Evolutionary conservation across 2,888 invertebrate species (phyloP), one percentile per base, ranked within the genome.

Genomic region (Agriopis aurantiaria): DNA sequence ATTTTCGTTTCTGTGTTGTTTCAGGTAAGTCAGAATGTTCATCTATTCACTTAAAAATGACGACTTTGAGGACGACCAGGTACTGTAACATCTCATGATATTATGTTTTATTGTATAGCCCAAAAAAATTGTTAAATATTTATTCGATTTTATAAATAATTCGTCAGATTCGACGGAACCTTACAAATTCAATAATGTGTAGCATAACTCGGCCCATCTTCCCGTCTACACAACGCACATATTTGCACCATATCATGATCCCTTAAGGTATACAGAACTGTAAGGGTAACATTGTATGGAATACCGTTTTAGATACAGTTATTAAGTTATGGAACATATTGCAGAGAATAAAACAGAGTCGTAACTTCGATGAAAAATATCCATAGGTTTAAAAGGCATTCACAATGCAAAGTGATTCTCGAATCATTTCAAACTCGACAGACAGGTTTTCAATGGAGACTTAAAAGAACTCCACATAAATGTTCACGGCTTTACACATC

Each of bases 101-200:
- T 33, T 33, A 33, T 3, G 33, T 3, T 33, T 33, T 33, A 53
- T 53, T 53, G 33, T 40, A 53, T 53, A 7, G 12, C 12, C 40
- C 2, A 33, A 53, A 40, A 40, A 53, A 43, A 56, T 58, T 14
- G 11, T 12, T 43, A 14, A 51, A 9, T 45, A 23, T 43, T 23
- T 23, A 23, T 40, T 52, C 52, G 17, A 67, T 60, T 17, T 61
- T 55, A 17, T 49, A 14, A 61, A 62, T 62, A 58, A 69, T 64
- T 40, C 60, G 11, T 56, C 33, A 52, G 67, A 46, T 72, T 72
- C 74, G 41, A 46, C 56, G 58, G 60, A 59, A 73, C 76, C 71
- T 59, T 62, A 58, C 71, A 76, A 76, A 75, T 72, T 73, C 69
- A 69, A 76, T 73, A 72, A 75, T 68, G 56, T 71, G 58, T 56